Conservation (phyloP, 1,140 invertebrate genomes). For the Formica selysi region DNA sequence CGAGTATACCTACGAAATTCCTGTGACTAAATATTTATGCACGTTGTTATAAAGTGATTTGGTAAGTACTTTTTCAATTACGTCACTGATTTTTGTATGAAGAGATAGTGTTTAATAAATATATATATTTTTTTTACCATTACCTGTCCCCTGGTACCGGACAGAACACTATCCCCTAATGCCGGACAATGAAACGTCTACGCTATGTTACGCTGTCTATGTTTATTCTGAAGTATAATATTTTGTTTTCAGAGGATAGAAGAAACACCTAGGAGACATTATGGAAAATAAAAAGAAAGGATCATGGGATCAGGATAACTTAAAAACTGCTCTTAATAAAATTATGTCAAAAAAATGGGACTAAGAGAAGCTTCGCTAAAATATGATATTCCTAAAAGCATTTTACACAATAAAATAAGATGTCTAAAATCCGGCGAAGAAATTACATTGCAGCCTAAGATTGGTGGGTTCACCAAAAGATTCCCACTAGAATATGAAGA, state of each 20-base stretch:
- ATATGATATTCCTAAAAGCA: conserved; percentile 54
- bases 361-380: conserved; percentile 33
- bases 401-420: conserved; percentile 41
- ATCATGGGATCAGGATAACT: conserved; percentile 19
- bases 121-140: too few relatives aligned
- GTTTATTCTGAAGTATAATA: too few relatives aligned
- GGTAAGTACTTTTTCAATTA: too few relatives aligned
- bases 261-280: background rate
- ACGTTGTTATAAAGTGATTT: too few relatives aligned
- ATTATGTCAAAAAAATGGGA: conserved; percentile 34
- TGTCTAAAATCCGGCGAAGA: conserved; percentile 41
- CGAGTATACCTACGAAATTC: too few relatives aligned
- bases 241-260: background rate
- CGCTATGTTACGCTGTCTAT: too few relatives aligned
- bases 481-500: conserved; percentile 51
- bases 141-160: too few relatives aligned
- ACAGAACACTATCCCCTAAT: too few relatives aligned
- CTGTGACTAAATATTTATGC: too few relatives aligned
- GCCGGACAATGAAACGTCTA: too few relatives aligned
- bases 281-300: background rate
- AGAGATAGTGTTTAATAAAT: too few relatives aligned
- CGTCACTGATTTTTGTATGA: too few relatives aligned
- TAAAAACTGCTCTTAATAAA: conserved; percentile 58
- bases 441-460: conserved; percentile 43
- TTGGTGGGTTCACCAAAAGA: conserved; percentile 49